phyloP scores from a whole-genome alignment of 2,888 invertebrate genomes.

The Acanthacorydalis orientalis region DNA sequence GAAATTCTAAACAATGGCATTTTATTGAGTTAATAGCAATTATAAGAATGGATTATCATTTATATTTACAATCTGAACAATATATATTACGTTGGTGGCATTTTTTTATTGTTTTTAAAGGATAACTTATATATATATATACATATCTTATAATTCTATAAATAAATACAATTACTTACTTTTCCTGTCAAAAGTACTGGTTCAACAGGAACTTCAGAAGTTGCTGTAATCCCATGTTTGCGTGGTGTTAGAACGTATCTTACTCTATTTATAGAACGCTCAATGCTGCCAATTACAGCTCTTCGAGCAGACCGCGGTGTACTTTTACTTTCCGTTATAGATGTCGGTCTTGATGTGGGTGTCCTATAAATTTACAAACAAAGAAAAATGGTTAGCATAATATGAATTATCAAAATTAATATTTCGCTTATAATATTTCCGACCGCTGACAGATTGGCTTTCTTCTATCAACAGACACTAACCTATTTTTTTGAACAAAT shows the following conservation, averaged over 20 bases:
- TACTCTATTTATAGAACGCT: slow-evolving; percentile 47
- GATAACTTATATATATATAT: too few species aligned
- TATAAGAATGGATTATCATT: too few species aligned
- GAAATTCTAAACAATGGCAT: too few species aligned
- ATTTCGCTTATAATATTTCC: too few species aligned
- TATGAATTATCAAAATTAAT: neutral
- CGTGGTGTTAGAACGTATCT: slow-evolving; percentile 53
- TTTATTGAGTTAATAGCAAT: too few species aligned
- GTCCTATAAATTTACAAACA: neutral
- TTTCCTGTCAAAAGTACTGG: slow-evolving; percentile 31
- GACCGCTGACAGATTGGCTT: too few species aligned
- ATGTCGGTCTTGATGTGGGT: neutral
- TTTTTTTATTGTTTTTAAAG: too few species aligned
- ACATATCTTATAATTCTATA: too few species aligned
- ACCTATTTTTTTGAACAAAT: too few species aligned
- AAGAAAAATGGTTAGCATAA: neutral
- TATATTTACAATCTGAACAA: too few species aligned
- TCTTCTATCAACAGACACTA: too few species aligned
- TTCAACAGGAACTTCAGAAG: slow-evolving; percentile 18
- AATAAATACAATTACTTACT: slow-evolving; percentile 17
- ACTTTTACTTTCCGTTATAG: neutral
- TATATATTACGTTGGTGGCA: too few species aligned
- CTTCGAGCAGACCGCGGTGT: slow-evolving; percentile 25
- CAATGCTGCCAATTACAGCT: slow-evolving; percentile 48
- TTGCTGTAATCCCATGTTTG: slow-evolving; percentile 13